phyloP scores from a whole-genome alignment of 2,113 vertebrate species.

The Tetrax tetrax region DNA sequence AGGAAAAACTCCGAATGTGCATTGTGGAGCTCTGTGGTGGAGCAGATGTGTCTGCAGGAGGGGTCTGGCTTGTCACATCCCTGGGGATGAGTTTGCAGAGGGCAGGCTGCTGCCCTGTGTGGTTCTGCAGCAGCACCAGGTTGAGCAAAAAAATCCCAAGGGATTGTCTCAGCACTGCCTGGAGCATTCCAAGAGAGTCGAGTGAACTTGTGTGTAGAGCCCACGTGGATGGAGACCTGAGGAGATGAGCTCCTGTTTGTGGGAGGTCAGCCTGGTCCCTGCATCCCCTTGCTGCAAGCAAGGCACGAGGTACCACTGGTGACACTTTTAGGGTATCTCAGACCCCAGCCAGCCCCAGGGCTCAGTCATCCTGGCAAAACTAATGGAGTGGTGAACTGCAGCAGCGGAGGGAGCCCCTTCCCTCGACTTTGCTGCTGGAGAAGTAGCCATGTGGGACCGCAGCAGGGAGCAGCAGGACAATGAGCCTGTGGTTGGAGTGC shows the following conservation, averaged over 20 bases:
- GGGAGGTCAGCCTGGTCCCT: neutral
- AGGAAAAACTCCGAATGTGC: neutral
- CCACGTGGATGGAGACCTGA: rapidly evolving
- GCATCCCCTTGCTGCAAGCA: neutral
- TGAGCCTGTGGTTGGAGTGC: rapidly evolving
- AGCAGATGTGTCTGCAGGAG: rapidly evolving
- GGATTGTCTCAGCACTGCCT: neutral
- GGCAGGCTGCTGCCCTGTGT: neutral
- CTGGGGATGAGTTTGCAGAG: neutral
- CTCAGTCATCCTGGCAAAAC: neutral
- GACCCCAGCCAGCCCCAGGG: neutral
- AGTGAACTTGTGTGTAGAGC: neutral
- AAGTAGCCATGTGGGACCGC: rapidly evolving
- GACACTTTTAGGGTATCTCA: neutral
- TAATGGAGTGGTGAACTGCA: rapidly evolving
- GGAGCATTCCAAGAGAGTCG: neutral
- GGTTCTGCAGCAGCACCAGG: neutral
- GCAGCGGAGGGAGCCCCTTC: neutral
- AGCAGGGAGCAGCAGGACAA: neutral
- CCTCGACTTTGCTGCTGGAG: neutral
- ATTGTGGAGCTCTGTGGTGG: neutral
- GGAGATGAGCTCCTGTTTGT: neutral
- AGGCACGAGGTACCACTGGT: rapidly evolving
- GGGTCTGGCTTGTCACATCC: rapidly evolving
- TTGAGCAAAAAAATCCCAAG: neutral